Percentiles rank a stretch among this genome's conserved stretches.
These are phyloP conservation scores for Setophaga petechia DNA, from an alignment of 2,113 vertebrate species.

Conservation along the genomic window DNA sequence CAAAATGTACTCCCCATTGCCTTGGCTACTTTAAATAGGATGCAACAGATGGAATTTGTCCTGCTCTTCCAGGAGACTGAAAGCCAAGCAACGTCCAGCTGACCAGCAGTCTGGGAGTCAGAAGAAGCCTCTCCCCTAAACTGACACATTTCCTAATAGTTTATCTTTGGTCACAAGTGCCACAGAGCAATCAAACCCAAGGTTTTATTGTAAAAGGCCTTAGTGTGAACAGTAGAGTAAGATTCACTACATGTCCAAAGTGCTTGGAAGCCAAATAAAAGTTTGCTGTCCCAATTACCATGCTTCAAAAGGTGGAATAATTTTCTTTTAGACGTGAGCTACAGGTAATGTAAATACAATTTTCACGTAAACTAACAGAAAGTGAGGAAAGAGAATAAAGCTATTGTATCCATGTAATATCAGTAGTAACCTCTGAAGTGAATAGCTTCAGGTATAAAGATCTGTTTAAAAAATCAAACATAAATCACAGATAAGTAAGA, in stretches of 20 bases:
- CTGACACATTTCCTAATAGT: background rate
- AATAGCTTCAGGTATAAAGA: background rate
- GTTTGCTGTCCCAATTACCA: background rate
- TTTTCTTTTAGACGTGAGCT: background rate
- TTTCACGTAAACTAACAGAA: background rate
- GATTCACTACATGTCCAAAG: background rate
- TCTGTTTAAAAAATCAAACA: background rate
- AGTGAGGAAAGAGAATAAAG: background rate
- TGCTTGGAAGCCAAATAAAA: background rate
- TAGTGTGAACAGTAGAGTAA: background rate
- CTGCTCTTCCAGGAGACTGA: background rate
- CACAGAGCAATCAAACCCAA: background rate
- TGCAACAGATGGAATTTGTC: background rate
- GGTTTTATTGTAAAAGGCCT: background rate
- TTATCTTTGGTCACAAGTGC: background rate
- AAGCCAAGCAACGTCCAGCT: background rate
- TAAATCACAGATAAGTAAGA: constrained; percentile 22
- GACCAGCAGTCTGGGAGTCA: background rate
- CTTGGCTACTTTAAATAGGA: background rate
- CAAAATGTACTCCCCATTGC: background rate
- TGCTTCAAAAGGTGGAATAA: background rate
- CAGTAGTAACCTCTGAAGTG: background rate
- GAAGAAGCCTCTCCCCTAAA: background rate
- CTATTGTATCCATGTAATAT: background rate
- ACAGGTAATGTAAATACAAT: background rate